Evolutionary conservation across 2,797 vertebrate genomes (phyloP), one percentile per base, ranked within the genome.

Genomic region (Benthosema pterotum): DNA sequence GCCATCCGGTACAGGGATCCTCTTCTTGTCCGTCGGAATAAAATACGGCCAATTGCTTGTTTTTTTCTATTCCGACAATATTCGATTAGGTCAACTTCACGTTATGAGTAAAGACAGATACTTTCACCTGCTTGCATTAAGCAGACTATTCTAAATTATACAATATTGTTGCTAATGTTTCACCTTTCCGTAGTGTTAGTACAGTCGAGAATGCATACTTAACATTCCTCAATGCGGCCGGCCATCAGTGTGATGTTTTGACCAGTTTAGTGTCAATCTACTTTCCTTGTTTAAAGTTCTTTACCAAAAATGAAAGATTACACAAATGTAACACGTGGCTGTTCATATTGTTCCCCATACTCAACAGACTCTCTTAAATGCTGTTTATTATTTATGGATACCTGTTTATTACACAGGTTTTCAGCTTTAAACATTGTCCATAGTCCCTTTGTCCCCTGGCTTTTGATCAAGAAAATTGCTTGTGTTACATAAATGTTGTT

Each of bases 211-310:
- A 54, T 55, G 67, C 88, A 93, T 93, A 87, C 89, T 88, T 85
- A 67, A 81, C 89, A 93, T 94, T 93, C 92, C 91, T 78, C 70
- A 65, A 71, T 82, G 83, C 78, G 75, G 80, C 65, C 80, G 70
- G 67, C 80, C 72, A 78, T 83, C 53, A 60, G 55, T 65, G 64
- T 65, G 56, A 72, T 68, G 69, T 59, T 62, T 17, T 61, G 67
- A 51, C 32, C 72, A 65, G 48, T 68, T 69, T 4, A 49, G 5
- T 4, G 4, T 25, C 14, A 7, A 47, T 52, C 6, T 52, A 42
- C 59, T 60, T 42, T 32, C 32, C 32, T 8, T 38, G 32, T 38
- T 38, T 2, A 1, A 38, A 38, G 32, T 38, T 38, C 32, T 38
- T 8, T 38, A 38, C 28, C 32, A 38, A 38, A 38, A 38, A 11